Evolutionary conservation across 2,113 vertebrate genomes (phyloP).

Genomic region (Speoplatyrhinus poulsoni): DNA sequence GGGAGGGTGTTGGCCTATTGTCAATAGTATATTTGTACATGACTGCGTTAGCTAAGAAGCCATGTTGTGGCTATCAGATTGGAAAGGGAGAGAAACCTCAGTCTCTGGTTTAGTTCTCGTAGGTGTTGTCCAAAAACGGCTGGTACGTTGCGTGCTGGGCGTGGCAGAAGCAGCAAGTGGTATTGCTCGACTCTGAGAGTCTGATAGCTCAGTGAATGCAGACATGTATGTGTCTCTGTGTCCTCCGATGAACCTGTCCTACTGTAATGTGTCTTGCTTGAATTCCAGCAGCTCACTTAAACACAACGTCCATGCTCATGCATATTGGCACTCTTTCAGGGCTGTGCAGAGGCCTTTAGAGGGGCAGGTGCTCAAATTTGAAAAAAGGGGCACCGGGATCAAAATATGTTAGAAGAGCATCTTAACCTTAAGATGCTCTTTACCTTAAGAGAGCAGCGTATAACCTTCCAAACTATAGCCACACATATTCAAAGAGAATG

Average conservation of each 20-base stretch:
- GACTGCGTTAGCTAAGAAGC: background rate
- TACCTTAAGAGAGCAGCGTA: too few species aligned
- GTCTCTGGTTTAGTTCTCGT: conserved; percentile 13
- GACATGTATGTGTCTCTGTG: background rate
- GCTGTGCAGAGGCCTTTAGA: too few species aligned
- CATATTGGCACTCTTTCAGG: background rate
- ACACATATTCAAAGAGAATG: too few species aligned
- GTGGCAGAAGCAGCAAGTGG: conserved; percentile 19
- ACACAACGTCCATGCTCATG: conserved; percentile 3
- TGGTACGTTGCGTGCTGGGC: conserved; percentile 27
- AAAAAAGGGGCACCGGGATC: too few species aligned
- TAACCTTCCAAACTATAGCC: too few species aligned
- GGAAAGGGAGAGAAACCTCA: background rate
- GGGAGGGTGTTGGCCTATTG: background rate
- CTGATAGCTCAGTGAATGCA: background rate
- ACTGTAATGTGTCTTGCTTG: conserved; percentile 20
- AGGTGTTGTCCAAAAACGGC: conserved; percentile 11
- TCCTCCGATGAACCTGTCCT: conserved; percentile 39
- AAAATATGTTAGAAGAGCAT: too few species aligned
- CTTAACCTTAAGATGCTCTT: too few species aligned
- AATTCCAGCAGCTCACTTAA: conserved; percentile 16
- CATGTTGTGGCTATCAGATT: background rate
- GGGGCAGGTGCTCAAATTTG: too few species aligned
- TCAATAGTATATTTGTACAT: background rate
- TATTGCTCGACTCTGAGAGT: background rate